Evolutionary conservation across 2,113 vertebrate species (phyloP).

Genomic region (Menidia beryllina): DNA sequence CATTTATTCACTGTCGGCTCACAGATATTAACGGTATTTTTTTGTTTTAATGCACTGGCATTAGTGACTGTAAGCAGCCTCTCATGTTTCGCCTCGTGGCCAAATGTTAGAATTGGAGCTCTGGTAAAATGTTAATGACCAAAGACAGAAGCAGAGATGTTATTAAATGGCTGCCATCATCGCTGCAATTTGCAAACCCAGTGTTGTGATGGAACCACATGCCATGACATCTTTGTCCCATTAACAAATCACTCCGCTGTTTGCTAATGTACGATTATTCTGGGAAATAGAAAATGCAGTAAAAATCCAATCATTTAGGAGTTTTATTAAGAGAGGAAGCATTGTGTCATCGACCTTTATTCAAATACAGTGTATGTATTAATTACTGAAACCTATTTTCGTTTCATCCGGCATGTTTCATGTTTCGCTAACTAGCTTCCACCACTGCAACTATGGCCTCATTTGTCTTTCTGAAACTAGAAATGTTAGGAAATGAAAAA

Average conservation of each 20-base stretch:
- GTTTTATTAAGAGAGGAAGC: not conserved
- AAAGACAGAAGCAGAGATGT: not conserved
- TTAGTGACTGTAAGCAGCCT: not conserved
- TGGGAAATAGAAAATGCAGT: not conserved
- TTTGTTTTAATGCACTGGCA: not conserved
- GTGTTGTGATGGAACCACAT: too few relatives aligned
- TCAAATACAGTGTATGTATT: not conserved
- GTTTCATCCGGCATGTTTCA: not conserved
- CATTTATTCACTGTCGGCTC: constrained; percentile 3
- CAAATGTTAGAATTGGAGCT: not conserved
- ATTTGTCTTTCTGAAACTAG: not conserved
- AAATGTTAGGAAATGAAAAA: not conserved
- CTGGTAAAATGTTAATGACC: not conserved
- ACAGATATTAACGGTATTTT: not conserved
- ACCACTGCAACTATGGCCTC: not conserved
- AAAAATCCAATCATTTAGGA: not conserved
- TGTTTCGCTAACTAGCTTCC: not conserved
- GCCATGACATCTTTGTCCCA: not conserved
- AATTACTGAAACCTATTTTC: not conserved
- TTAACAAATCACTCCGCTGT: not conserved
- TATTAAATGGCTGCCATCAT: too few relatives aligned
- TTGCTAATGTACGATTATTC: not conserved
- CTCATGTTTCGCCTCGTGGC: not conserved
- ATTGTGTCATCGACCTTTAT: not conserved
- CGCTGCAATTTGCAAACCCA: too few relatives aligned